phyloP scores from a whole-genome alignment of 2,888 invertebrate species.

The Limnephilus marmoratus region DNA sequence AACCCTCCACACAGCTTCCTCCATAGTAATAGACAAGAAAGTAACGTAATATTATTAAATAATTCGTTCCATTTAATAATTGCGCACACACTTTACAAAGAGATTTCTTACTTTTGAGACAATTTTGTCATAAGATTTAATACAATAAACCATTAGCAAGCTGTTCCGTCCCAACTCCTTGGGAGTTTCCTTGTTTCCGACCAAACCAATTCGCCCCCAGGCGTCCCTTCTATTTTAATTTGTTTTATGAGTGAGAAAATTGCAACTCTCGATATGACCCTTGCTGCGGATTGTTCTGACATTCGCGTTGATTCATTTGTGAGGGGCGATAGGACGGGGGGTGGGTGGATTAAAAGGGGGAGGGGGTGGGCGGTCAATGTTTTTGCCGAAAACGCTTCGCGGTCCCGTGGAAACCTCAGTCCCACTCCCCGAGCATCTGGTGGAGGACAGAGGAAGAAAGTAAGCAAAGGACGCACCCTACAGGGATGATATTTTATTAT shows the following conservation, averaged over 20 bases:
- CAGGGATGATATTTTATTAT: neutral
- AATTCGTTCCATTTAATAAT: neutral
- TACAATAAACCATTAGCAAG: neutral
- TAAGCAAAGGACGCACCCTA: neutral
- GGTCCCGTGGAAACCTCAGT: constrained; percentile 35
- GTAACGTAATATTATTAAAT: no score
- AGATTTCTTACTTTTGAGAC: neutral
- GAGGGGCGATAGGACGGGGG: neutral
- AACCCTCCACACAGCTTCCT: no score
- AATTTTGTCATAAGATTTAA: neutral
- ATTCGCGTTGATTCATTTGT: constrained; percentile 41
- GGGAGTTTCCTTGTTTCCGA: neutral
- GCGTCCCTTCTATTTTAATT: constrained; percentile 17
- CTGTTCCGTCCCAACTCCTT: neutral
- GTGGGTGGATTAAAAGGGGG: neutral
- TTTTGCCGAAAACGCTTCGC: constrained; percentile 39
- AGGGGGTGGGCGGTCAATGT: constrained; percentile 26
- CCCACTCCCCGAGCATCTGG: constrained; percentile 34
- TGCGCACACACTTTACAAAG: neutral
- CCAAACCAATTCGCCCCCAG: neutral
- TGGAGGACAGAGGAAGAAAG: constrained; percentile 38
- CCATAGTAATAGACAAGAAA: no score
- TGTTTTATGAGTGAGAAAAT: constrained; percentile 34
- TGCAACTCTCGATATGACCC: constrained; percentile 37
- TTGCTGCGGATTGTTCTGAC: constrained; percentile 40